Conservation (phyloP, 2,797 vertebrate species). For the Anisognathus igniventris region DNA sequence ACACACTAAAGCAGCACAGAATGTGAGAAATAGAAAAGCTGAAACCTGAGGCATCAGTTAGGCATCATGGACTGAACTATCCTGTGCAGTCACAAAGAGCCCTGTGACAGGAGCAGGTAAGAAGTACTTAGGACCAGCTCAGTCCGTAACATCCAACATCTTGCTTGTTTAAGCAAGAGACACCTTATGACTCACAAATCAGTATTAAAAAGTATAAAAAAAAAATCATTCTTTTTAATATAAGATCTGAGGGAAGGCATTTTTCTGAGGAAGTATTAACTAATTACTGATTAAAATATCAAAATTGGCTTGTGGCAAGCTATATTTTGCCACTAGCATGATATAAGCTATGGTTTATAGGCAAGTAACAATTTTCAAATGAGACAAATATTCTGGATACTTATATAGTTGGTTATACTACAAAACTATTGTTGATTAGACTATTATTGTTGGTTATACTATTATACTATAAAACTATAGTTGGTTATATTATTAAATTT, state of each 20-base stretch:
- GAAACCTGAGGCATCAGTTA: neutral
- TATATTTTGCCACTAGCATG: neutral
- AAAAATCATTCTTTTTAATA: neutral
- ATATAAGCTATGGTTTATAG: neutral
- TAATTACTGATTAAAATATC: neutral
- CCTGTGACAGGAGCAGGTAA: neutral
- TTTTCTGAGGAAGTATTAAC: neutral
- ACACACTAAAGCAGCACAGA: neutral
- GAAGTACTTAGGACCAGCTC: neutral
- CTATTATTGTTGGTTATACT: neutral
- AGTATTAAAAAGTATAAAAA: neutral
- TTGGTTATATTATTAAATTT: neutral
- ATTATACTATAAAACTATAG: neutral
- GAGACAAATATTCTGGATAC: neutral
- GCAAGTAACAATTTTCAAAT: neutral
- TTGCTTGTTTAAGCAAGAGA: neutral
- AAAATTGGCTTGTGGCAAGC: neutral
- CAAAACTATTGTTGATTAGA: neutral
- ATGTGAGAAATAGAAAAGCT: fast-evolving
- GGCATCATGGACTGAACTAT: neutral
- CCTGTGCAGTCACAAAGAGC: neutral
- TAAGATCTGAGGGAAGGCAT: neutral
- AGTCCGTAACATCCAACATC: neutral
- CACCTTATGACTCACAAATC: neutral
- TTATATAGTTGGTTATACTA: neutral